Base-by-base conservation (phyloP, 1,140 invertebrate species). In the Teleopsis dalmanni region DNA sequence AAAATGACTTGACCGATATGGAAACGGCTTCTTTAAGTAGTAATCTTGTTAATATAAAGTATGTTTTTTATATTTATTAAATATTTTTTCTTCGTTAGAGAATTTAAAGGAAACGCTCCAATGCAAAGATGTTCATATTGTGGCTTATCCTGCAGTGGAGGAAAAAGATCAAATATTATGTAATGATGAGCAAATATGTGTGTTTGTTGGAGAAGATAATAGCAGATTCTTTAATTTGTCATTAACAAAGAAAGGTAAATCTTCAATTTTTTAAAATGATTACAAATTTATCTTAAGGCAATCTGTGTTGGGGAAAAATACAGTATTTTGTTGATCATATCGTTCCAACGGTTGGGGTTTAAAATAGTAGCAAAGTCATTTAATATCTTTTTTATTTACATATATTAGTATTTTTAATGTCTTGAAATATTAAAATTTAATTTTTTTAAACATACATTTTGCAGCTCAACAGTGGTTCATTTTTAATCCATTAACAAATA, bases 181-280 rank as follows among this genome's bases (percentile, higher is more conserved):
- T 11, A 43, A 38, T 27, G 26, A 38, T 2, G 27, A 47, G 2
- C 21, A 35, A 25, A 59, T 70, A 18, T 73, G 75, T 52, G 53
- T 78, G 14, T 76, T 76, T 48, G 51, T 78, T 8, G 77, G 77
- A 0, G 53, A 59, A 1, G 73, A 72, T 45, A 76, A 75, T 55
- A 73, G 75, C 26, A 72, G 76, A 9, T 60, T 77, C 23, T 77
- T 76, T 42, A 79, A 77, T 57, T 69, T 75, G n/a, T 74, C 71
- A 2, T 56, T 78, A 26, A 76, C 72, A 38, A 60, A 75, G 22
- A 60, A 66, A 60, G 73, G 75, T 68, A 65, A 21, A 0, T 23
- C 10, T 13, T 25, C 21, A 4, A 25, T 4, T 9, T 25, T 46
- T 14, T n/a, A n/a, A n/a, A n/a, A n/a, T n/a, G n/a, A n/a, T n/a